These are phyloP conservation scores for Gouania willdenowi DNA, from an alignment of 2,797 vertebrate genomes.

Conservation along the genomic window DNA sequence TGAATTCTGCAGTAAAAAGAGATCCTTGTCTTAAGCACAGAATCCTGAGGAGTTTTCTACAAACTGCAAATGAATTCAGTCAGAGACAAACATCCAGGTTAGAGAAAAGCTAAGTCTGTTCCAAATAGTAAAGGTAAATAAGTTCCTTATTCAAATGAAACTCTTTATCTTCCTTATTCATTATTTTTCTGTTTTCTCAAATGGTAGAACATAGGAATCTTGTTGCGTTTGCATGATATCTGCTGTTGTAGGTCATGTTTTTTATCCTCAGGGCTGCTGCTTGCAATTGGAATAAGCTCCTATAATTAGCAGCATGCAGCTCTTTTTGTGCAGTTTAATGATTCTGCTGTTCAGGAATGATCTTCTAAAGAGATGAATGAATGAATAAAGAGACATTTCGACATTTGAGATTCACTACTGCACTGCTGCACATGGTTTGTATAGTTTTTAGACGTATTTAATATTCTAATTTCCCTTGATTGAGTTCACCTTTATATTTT, in stretches of 20 bases:
- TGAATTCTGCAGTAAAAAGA: not conserved
- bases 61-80: constrained; percentile 10
- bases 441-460: not conserved
- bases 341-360: constrained; percentile 22
- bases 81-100: constrained; percentile 14
- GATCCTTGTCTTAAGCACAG: not conserved
- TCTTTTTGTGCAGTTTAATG: constrained; percentile 20
- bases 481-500: not conserved
- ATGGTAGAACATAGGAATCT: constrained; percentile 17
- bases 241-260: constrained; percentile 53
- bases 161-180: constrained; percentile 35
- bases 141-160: constrained; percentile 18
- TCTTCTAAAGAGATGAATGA: constrained; percentile 3
- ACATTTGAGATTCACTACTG: not conserved
- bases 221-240: constrained; percentile 28
- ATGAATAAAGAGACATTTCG: not conserved
- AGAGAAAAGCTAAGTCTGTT: not conserved
- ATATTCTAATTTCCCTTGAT: not conserved
- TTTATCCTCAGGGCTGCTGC: constrained; percentile 49
- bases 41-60: not conserved
- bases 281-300: constrained; percentile 42
- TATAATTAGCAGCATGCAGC: constrained; percentile 51
- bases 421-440: not conserved
- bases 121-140: not conserved
- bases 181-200: constrained; percentile 11